Percentiles rank a stretch among this genome's conserved stretches.
Conservation (phyloP, 2,113 vertebrate species). For the Rhinolophus sinicus region DNA sequence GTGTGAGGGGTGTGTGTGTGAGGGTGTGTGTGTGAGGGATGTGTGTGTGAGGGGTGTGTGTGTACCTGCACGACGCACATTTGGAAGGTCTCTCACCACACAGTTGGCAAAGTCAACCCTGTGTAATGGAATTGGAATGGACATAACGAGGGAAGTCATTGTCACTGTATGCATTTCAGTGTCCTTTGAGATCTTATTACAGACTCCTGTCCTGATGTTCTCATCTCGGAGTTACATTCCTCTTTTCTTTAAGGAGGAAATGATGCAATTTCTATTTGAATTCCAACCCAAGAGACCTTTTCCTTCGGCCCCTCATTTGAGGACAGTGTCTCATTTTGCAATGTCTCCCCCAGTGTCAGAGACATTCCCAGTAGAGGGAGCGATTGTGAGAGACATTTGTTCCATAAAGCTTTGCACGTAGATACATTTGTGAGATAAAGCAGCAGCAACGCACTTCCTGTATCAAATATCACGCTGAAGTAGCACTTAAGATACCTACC, state of each 20-base stretch:
- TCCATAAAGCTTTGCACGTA: neutral
- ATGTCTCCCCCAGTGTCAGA: neutral
- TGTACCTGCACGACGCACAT: accelerated
- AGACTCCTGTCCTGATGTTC: neutral
- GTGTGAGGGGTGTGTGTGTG: neutral
- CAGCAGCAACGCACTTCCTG: neutral
- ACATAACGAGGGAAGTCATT: accelerated
- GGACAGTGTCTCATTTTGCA: neutral
- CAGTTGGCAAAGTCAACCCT: accelerated
- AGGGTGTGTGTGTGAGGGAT: neutral
- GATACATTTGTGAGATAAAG: neutral
- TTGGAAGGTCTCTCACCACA: neutral
- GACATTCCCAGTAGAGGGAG: neutral
- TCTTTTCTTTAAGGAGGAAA: constrained; percentile 29
- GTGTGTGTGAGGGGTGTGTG: no score
- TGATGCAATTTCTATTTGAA: neutral
- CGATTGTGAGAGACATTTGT: neutral
- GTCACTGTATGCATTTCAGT: neutral
- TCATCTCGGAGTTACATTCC: neutral
- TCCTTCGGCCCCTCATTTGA: neutral
- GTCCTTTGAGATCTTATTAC: neutral
- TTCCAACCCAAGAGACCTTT: constrained; percentile 54
- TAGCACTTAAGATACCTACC: neutral
- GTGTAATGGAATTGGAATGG: neutral
- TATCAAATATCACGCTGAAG: constrained; percentile 38